A percentile compares a stretch with the other conserved stretches of the same genome.
phyloP scores from a whole-genome alignment of 2,797 vertebrate genomes.

The Premnoplex brunnescens region DNA sequence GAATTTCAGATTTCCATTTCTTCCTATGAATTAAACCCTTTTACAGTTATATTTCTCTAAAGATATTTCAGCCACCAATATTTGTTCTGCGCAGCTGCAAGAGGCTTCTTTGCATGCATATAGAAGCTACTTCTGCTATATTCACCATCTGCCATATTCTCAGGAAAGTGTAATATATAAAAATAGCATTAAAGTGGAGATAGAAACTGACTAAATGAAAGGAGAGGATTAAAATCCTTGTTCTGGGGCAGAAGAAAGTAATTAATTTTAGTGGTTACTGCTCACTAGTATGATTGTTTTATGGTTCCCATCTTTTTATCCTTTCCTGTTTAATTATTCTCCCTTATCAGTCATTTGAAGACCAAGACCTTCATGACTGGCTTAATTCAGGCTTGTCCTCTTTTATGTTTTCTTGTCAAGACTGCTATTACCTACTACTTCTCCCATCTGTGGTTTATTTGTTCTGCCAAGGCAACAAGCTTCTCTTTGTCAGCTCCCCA shows the following conservation, averaged over 20 bases:
- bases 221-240: slow-evolving; percentile 10
- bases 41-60: not conserved
- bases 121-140: slow-evolving; percentile 15
- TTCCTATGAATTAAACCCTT: slow-evolving; percentile 25
- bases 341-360: slow-evolving; percentile 33
- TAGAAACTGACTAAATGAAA: not conserved
- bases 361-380: not conserved
- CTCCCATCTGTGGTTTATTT: slow-evolving; percentile 32
- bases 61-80: slow-evolving; percentile 1
- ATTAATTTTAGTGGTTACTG: not conserved
- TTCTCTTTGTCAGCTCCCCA: slow-evolving; percentile 6
- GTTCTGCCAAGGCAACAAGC: slow-evolving; percentile 15
- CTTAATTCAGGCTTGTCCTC: not conserved
- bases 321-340: slow-evolving; percentile 32
- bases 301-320: not conserved
- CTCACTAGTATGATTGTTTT: slow-evolving; percentile 11
- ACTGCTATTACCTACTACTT: not conserved
- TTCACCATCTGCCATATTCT: slow-evolving; percentile 10
- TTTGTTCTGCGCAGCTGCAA: slow-evolving; percentile 13
- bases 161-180: not conserved
- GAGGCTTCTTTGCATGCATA: not conserved
- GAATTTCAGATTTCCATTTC: slow-evolving; percentile 39
- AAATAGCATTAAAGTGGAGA: slow-evolving; percentile 32
- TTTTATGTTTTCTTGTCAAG: slow-evolving; percentile 44
- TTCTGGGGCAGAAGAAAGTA: not conserved